Percentiles rank a stretch among this genome's conserved stretches.
These are phyloP conservation scores for Rhopalosiphum nymphaeae DNA, from an alignment of 2,888 invertebrate species.

Conservation along the genomic window DNA sequence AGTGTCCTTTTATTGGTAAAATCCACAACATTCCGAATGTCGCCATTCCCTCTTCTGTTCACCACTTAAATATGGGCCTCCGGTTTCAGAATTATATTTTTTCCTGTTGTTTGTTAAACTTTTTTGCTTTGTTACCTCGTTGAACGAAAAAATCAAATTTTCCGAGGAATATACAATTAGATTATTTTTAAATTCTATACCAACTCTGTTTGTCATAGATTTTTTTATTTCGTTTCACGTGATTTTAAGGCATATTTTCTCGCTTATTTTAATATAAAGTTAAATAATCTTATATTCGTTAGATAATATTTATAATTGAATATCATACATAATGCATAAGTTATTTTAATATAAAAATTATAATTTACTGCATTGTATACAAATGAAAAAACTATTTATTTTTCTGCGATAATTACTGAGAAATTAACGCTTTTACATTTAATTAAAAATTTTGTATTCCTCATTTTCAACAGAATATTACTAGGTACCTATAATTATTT, in stretches of 20 bases:
- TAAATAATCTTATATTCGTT: not conserved
- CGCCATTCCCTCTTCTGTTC: not conserved
- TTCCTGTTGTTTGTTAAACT: not conserved
- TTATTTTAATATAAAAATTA: not conserved
- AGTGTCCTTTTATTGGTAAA: not conserved
- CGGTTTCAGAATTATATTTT: not conserved
- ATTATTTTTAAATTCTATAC: not conserved
- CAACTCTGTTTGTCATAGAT: not conserved
- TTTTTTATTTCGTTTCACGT: not conserved
- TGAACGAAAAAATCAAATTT: not conserved
- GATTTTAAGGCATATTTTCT: not conserved
- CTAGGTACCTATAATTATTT: not conserved
- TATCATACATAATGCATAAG: not conserved
- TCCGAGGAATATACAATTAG: not conserved
- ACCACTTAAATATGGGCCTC: not conserved
- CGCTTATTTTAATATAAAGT: not conserved
- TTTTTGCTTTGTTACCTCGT: not conserved
- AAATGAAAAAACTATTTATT: not conserved
- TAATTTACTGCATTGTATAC: not conserved
- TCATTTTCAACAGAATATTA: not conserved
- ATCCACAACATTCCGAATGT: not conserved
- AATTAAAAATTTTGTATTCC: not conserved
- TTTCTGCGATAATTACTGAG: not conserved
- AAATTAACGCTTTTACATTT: not conserved
- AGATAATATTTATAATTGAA: not conserved